Evolutionary conservation across 2,113 vertebrate genomes (phyloP), one percentile per base, ranked within the genome.

Genomic region (Misgurnus anguillicaudatus): DNA sequence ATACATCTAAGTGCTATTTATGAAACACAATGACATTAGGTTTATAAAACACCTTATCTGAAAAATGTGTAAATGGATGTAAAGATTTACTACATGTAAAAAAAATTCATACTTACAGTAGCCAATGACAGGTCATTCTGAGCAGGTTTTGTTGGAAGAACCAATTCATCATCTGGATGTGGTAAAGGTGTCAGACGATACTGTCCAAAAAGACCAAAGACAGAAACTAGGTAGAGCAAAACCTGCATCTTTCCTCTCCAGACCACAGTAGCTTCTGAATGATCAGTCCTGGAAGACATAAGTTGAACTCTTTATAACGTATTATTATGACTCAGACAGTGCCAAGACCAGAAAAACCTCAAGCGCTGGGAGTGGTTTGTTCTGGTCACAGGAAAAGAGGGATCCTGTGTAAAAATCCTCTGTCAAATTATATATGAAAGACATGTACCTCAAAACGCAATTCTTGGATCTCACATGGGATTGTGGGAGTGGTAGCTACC

Each of bases 71-170:
- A 77, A 83, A 77, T 48, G 53, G 24, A 62, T 75, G 13, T 41
- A 4, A 8, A 68, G 24, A 31, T 31, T 3, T 31, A 31, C 2
- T 3, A 31, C 72, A 51, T 8, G 17, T 19, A 9, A 19, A 19
- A 24, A n/a, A n/a, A n/a, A n/a, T n/a, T n/a, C n/a, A n/a, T 79
- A 91, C 92, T 92, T 91, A 94, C 93, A 87, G 88, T 86, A 82
- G 92, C 93, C 75, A 91, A 81, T 48, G 71, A 82, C 85, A 92
- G 71, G 80, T 91, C 89, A 84, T 71, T 80, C 68, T 86, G 82
- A 85, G 85, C 81, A 82, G 87, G 17, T 65, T 31, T 58, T 2
- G 24, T 16, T 2, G 73, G 67, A 77, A 31, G 82, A 58, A 80
- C 83, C 24, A 79, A 47, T 68, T 74, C 77, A 36, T 63, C 76